phyloP scores from a whole-genome alignment of 1,140 invertebrate genomes.

The Drosophila sp. region DNA sequence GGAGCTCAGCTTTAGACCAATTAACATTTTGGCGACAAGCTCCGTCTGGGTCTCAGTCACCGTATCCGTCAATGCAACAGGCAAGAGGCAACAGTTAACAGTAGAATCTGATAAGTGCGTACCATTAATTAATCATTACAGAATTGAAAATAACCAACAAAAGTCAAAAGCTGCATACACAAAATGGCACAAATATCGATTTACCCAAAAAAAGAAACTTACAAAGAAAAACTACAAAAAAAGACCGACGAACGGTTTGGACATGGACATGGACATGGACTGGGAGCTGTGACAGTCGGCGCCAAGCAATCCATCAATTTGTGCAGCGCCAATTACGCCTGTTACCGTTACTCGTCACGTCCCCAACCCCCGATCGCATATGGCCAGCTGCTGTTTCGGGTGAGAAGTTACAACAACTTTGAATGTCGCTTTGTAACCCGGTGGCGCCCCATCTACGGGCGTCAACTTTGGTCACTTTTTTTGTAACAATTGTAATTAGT shows the following conservation, averaged over 20 bases:
- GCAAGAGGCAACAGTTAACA: conserved; percentile 32
- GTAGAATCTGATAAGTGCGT: conserved; percentile 46
- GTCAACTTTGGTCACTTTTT: conserved; percentile 41
- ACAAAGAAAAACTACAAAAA: conserved; percentile 59
- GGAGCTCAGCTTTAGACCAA: conserved; percentile 23
- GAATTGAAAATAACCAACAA: conserved; percentile 41
- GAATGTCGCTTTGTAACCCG: conserved; percentile 26
- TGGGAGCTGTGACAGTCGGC: conserved; percentile 64
- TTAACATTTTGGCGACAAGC: conserved; percentile 49
- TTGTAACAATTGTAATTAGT: conserved; percentile 39
- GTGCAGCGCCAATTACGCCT: conserved; percentile 73
- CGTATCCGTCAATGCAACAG: conserved; percentile 47
- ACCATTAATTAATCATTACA: conserved; percentile 76
- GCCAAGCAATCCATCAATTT: conserved; percentile 77
- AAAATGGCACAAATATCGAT: conserved; percentile 79
- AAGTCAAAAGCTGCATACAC: conserved; percentile 63
- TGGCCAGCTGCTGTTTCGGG: conserved; percentile 29
- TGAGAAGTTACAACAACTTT: conserved; percentile 27
- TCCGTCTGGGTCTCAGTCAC: not conserved
- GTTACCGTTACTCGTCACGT: conserved; percentile 77
- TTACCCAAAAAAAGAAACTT: conserved; percentile 50
- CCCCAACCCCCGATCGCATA: conserved; percentile 8
- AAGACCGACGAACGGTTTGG: conserved; percentile 61
- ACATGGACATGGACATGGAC: not conserved
- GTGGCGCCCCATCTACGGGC: conserved; percentile 35